Conservation (phyloP, 2,113 vertebrate species). For the Catagonus wagneri region DNA sequence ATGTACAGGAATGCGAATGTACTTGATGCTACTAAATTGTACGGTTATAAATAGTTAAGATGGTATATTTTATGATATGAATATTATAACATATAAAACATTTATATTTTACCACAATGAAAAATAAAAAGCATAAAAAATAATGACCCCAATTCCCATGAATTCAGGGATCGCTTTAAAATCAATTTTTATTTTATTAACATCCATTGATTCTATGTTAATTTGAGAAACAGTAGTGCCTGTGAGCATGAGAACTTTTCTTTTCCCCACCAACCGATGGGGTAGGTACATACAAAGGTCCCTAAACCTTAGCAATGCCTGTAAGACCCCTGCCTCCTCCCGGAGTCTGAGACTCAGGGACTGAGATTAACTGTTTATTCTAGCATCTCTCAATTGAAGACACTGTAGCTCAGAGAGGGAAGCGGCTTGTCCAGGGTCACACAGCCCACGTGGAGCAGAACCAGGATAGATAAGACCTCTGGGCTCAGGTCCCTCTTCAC, state of each 20-base stretch:
- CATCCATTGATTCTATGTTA: neutral
- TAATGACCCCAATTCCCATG: neutral
- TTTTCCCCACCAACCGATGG: neutral
- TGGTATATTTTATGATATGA: neutral
- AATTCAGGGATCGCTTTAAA: conserved; percentile 37
- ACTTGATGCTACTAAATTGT: neutral
- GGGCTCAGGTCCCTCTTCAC: neutral
- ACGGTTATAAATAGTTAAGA: neutral
- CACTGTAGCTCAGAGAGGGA: neutral
- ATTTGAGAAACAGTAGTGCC: neutral
- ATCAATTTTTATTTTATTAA: conserved; percentile 38
- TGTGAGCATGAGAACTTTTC: neutral
- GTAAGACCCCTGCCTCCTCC: neutral
- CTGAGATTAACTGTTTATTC: neutral
- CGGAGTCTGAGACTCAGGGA: neutral
- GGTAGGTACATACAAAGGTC: neutral
- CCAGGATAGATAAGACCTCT: neutral
- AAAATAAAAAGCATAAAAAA: neutral
- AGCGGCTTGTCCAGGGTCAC: neutral
- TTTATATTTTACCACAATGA: neutral
- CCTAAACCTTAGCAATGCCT: neutral
- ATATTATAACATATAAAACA: neutral
- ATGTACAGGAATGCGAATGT: neutral
- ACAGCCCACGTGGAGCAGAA: neutral
- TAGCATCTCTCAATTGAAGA: neutral